These are phyloP conservation scores for Conus ventricosus DNA, from an alignment of 1,140 invertebrate species.

Conservation along the genomic window DNA sequence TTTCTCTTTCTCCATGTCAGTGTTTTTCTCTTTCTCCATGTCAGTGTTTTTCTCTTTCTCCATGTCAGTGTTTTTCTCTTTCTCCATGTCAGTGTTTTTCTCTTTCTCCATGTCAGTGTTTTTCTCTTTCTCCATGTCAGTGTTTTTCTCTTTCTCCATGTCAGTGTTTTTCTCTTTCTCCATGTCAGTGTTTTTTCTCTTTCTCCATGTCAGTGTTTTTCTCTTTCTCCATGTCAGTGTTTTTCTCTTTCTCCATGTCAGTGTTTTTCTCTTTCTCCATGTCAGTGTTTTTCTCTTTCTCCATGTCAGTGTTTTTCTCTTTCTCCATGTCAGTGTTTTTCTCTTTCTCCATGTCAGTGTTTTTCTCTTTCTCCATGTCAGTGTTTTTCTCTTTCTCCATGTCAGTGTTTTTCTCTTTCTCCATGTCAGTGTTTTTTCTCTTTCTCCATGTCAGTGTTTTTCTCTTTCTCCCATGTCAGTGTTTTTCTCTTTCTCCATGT, in stretches of 20 bases:
- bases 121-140: not conserved
- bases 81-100: not conserved
- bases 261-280: not conserved
- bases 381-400: no score
- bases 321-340: not conserved
- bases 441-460: not conserved
- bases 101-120: no score
- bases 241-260: no score
- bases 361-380: not conserved
- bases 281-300: no score
- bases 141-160: no score
- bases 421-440: not conserved
- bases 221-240: not conserved
- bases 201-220: no score
- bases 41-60: no score
- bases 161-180: not conserved
- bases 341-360: no score
- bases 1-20: not conserved
- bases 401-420: not conserved
- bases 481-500: not conserved
- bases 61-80: not conserved
- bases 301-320: no score
- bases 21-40: not conserved
- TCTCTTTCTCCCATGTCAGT: no score
- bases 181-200: no score